Percentiles rank a stretch among this genome's conserved stretches.
phyloP scores from a whole-genome alignment of 2,888 invertebrate species.

The Stenolophus ochropezus region DNA sequence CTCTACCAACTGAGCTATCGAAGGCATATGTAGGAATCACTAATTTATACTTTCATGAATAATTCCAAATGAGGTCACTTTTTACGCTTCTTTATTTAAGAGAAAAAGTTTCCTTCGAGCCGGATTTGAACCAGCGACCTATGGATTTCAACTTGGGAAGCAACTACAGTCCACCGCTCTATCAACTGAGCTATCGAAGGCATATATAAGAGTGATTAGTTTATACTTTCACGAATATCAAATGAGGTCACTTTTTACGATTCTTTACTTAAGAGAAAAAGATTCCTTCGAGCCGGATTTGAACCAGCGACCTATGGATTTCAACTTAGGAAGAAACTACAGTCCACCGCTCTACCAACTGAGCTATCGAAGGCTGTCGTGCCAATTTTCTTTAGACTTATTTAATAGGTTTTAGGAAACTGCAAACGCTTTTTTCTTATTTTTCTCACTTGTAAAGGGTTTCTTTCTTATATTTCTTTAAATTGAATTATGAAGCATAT shows the following conservation, averaged over 20 bases:
- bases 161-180: conserved; percentile 72
- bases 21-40: no score
- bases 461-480: no score
- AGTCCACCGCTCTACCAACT: conserved; percentile 72
- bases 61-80: no score
- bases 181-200: conserved; percentile 72
- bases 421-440: neutral
- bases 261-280: no score
- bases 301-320: conserved; percentile 80
- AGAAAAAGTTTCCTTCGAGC: neutral
- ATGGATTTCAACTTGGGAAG: conserved; percentile 36
- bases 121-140: conserved; percentile 47
- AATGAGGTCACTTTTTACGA: no score
- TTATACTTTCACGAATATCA: no score
- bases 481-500: no score
- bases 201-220: no score
- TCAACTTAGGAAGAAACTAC: conserved; percentile 68
- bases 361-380: conserved; percentile 72
- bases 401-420: conserved; percentile 22
- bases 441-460: no score
- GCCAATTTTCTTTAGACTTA: conserved; percentile 35
- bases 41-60: no score
- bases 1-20: conserved; percentile 72
- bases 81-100: no score
- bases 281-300: conserved; percentile 79